Conservation (phyloP, 2,113 vertebrate genomes). For the Prinia subflava region DNA sequence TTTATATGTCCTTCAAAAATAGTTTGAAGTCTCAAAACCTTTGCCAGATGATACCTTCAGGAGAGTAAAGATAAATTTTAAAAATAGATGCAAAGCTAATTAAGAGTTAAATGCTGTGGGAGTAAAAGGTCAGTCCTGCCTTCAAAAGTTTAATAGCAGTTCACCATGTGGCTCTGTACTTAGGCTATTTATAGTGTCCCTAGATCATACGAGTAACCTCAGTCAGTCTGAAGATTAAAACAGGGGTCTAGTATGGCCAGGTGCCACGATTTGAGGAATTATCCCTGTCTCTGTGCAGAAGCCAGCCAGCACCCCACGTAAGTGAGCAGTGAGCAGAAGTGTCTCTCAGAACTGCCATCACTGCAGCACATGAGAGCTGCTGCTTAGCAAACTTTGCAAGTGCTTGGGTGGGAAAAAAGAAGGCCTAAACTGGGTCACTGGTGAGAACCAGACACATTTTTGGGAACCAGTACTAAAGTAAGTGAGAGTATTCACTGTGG, state of each 20-base stretch:
- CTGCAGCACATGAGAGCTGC: neutral
- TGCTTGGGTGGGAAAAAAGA: neutral
- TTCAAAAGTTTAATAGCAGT: neutral
- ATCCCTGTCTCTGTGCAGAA: neutral
- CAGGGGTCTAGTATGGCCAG: neutral
- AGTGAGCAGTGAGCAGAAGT: neutral
- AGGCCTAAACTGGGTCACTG: neutral
- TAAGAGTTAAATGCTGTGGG: neutral
- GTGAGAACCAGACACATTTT: neutral
- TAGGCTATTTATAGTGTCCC: neutral
- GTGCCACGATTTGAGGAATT: neutral
- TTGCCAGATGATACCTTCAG: neutral
- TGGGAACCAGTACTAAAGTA: neutral
- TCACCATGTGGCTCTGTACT: neutral
- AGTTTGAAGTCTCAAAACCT: neutral
- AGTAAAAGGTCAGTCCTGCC: neutral
- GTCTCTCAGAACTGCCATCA: neutral
- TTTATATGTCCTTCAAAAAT: neutral
- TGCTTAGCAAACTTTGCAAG: neutral
- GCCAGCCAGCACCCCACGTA: neutral
- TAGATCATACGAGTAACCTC: neutral
- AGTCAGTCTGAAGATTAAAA: neutral
- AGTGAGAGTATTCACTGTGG: neutral
- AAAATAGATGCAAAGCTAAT: neutral
- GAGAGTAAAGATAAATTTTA: neutral